Evolutionary conservation across 2,888 invertebrate species (phyloP).

Genomic region (Plagodis dolabraria): DNA sequence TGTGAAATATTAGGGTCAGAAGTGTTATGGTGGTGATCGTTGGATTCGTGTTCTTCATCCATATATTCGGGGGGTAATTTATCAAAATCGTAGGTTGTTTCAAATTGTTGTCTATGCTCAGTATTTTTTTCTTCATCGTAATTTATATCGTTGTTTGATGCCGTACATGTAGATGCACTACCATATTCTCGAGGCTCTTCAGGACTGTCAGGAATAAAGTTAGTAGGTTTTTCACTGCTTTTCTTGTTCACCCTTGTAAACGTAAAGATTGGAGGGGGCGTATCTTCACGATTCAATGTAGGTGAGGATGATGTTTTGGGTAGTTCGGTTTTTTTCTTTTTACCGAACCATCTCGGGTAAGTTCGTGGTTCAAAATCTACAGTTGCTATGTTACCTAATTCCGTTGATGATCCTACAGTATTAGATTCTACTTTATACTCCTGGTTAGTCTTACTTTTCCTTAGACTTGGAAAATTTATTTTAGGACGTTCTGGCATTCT

Average conservation of each 20-base stretch:
- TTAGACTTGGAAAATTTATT: slow-evolving; percentile 86
- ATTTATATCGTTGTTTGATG: slow-evolving; percentile 50
- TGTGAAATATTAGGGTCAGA: slow-evolving; percentile 69
- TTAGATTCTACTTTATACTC: slow-evolving; percentile 66
- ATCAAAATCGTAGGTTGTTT: slow-evolving; percentile 81
- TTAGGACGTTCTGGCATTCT: slow-evolving; percentile 86
- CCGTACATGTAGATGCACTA: slow-evolving; percentile 46
- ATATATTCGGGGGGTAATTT: slow-evolving; percentile 85
- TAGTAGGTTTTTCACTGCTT: slow-evolving; percentile 74
- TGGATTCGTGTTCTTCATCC: slow-evolving; percentile 69
- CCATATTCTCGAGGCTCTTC: slow-evolving; percentile 79
- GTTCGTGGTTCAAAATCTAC: slow-evolving; percentile 91
- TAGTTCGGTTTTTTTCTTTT: slow-evolving; percentile 73
- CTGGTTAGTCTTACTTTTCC: slow-evolving; percentile 69
- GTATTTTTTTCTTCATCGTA: slow-evolving; percentile 57
- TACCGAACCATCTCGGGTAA: slow-evolving; percentile 89
- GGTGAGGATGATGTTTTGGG: slow-evolving; percentile 83
- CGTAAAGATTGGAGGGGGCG: slow-evolving; percentile 86
- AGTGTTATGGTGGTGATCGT: slow-evolving; percentile 53
- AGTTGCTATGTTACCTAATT: slow-evolving; percentile 76
- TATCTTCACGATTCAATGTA: slow-evolving; percentile 80
- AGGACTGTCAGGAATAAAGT: slow-evolving; percentile 70
- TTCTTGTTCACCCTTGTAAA: slow-evolving; percentile 86
- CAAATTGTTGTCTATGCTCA: slow-evolving; percentile 69
- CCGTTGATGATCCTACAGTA: slow-evolving; percentile 66